phyloP scores from a whole-genome alignment of 1,140 invertebrate species.

The Drosophila sp. region DNA sequence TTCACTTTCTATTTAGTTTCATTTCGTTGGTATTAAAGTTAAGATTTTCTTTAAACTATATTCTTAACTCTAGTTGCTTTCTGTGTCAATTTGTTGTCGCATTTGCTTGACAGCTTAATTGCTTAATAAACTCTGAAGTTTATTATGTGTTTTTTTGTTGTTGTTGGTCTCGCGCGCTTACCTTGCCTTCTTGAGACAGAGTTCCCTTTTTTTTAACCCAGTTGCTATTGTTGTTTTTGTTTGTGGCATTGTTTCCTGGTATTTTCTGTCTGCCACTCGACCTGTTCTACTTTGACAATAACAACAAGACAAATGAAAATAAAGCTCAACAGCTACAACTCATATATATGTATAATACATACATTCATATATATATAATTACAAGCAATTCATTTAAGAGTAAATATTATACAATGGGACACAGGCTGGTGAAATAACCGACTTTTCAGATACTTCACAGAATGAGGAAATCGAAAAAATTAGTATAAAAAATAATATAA shows the following conservation, averaged over 20 bases:
- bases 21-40: too few species aligned
- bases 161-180: neutral
- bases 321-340: constrained; percentile 18
- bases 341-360: neutral
- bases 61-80: neutral
- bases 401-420: constrained; percentile 40
- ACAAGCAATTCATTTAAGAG: constrained; percentile 59
- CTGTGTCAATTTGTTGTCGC: neutral
- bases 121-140: neutral
- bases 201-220: neutral
- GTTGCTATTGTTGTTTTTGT: neutral
- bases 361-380: constrained; percentile 49
- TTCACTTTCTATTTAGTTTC: too few species aligned
- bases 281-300: constrained; percentile 28
- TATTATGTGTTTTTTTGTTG: neutral
- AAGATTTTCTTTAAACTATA: neutral
- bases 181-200: constrained; percentile 1
- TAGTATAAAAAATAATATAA: neutral
- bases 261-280: constrained; percentile 17
- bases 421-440: neutral
- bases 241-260: constrained; percentile 6
- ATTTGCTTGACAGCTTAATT: neutral
- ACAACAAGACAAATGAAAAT: constrained; percentile 22
- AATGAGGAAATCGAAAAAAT: neutral
- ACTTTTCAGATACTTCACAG: neutral